Evolutionary conservation across 2,888 invertebrate species (phyloP).

Genomic region (Amphipyra berbera): DNA sequence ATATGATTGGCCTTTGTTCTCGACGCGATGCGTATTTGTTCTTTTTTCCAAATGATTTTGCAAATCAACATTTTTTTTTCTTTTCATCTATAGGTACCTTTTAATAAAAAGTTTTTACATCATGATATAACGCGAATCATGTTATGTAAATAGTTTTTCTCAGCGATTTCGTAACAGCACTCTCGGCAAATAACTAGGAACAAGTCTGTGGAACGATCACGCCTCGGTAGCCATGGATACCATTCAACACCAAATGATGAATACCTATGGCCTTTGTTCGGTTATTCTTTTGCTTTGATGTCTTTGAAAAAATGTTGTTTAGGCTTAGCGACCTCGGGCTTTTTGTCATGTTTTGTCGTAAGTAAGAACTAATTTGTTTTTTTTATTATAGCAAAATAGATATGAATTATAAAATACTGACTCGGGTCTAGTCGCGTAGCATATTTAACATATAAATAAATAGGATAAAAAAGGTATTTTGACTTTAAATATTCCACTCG

Average conservation of each 20-base stretch:
- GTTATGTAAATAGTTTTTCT: constrained; percentile 81
- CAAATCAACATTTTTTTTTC: constrained; percentile 11
- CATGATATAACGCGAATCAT: constrained; percentile 48
- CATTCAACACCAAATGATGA: constrained; percentile 56
- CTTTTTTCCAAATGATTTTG: constrained; percentile 37
- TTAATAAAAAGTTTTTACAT: constrained; percentile 24
- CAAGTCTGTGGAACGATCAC: constrained; percentile 80
- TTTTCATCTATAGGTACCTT: constrained; percentile 26
- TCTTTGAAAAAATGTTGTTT: constrained; percentile 12
- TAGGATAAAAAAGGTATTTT: too few species aligned
- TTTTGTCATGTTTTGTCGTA: constrained; percentile 3
- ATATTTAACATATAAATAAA: too few species aligned
- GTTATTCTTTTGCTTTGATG: constrained; percentile 32
- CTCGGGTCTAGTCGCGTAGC: too few species aligned
- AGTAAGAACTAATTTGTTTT: background rate
- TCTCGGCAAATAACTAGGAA: constrained; percentile 71
- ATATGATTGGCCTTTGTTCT: constrained; percentile 78
- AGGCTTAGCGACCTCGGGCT: background rate
- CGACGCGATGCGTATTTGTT: constrained; percentile 65
- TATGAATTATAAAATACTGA: too few species aligned
- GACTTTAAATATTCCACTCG: too few species aligned
- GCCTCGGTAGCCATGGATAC: constrained; percentile 75
- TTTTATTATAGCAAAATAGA: background rate
- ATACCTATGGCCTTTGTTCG: constrained; percentile 50
- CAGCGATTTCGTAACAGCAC: constrained; percentile 77